phyloP scores from a whole-genome alignment of 92 coral and sea anemone genomes.

The Anthopleura xanthogrammica region DNA sequence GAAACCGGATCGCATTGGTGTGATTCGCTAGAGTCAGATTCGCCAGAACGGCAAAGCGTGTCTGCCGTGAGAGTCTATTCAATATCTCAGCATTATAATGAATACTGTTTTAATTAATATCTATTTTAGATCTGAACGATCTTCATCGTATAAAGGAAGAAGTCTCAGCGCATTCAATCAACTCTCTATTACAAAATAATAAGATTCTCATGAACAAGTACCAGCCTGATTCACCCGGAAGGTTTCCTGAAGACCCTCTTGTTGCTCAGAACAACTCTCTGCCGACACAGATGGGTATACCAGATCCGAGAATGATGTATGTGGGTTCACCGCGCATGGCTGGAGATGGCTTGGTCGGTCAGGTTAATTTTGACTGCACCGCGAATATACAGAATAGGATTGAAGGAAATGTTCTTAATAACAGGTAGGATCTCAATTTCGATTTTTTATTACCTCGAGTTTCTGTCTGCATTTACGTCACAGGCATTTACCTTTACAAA shows the following conservation, averaged over 20 bases:
- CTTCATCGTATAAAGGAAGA: slow-evolving; percentile 10
- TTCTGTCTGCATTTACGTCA: too few relatives aligned
- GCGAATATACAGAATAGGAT: not conserved
- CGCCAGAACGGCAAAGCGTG: not conserved
- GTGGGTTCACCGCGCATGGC: not conserved
- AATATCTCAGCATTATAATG: not conserved
- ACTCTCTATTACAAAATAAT: not conserved
- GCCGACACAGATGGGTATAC: not conserved
- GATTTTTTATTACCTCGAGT: too few relatives aligned
- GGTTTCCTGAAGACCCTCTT: not conserved
- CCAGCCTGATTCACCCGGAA: slow-evolving; percentile 19
- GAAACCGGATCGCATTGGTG: too few relatives aligned
- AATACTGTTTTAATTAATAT: not conserved
- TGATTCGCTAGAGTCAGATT: too few relatives aligned
- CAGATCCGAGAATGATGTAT: not conserved
- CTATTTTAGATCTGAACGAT: slow-evolving; percentile 5
- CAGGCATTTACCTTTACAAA: too few relatives aligned
- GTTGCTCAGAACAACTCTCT: not conserved
- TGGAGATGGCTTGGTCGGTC: not conserved
- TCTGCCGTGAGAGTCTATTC: not conserved
- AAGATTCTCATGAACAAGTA: not conserved
- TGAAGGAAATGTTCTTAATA: not conserved
- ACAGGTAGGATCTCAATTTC: not conserved
- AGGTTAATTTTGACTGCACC: not conserved
- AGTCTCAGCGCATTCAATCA: not conserved